These are phyloP conservation scores for Xyrauchen texanus DNA, from an alignment of 2,113 vertebrate genomes.

Conservation along the genomic window DNA sequence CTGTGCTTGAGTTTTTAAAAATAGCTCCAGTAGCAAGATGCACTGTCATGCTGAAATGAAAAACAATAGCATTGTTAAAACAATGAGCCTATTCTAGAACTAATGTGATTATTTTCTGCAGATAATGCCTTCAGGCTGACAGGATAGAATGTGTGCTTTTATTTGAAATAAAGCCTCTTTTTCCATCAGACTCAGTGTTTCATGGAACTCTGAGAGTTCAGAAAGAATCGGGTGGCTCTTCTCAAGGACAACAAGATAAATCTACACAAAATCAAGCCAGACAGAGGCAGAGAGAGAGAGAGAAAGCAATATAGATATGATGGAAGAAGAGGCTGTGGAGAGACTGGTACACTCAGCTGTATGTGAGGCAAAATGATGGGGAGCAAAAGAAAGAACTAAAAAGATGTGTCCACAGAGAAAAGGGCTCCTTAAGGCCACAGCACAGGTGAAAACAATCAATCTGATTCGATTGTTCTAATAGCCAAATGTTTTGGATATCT, in stretches of 20 bases:
- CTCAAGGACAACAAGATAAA: conserved; percentile 26
- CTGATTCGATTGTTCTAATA: conserved; percentile 29
- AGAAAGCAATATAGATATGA: background rate
- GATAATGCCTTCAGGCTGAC: background rate
- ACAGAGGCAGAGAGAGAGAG: background rate
- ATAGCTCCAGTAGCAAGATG: no score
- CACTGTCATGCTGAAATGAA: no score
- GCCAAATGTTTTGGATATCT: conserved; percentile 22
- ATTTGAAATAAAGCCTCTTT: background rate
- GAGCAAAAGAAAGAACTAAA: background rate
- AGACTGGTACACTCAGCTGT: no score
- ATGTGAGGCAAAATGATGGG: no score
- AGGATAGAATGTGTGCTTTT: background rate
- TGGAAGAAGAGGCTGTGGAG: background rate
- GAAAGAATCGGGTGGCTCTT: background rate
- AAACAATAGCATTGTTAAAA: background rate
- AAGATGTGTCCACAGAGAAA: background rate
- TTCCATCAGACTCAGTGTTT: background rate
- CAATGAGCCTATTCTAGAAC: background rate
- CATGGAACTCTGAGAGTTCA: background rate
- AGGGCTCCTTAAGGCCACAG: conserved; percentile 26
- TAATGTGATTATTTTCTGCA: conserved; percentile 27
- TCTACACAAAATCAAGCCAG: conserved; percentile 18
- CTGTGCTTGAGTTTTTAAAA: no score
- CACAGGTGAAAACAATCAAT: conserved; percentile 41